Evolutionary conservation across 1,140 invertebrate genomes (phyloP), one percentile per base, ranked within the genome.

Genomic region (Drosophila simulans): DNA sequence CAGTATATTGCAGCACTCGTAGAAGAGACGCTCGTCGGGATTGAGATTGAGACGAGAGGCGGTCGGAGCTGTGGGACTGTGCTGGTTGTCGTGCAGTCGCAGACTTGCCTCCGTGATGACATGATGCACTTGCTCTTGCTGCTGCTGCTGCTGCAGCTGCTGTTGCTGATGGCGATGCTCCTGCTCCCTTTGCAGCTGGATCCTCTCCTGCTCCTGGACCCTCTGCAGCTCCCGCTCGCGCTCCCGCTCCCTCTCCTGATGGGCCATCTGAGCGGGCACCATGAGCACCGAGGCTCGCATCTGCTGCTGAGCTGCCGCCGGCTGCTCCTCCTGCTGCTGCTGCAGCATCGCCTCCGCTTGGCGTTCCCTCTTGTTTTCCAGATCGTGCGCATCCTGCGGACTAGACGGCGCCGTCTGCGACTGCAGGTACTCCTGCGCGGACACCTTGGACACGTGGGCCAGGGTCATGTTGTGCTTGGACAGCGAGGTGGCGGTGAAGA

Each of bases 401-500:
- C 75, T 78, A 12, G 56, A 71, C 0, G 77, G 77, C 8, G 83
- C 73, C 15, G 82, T 88, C 55, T 88, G 78, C 5, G 86, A 89
- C 37, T 91, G 91, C 65, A 92, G 73, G 39, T 93, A 93, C 80
- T 94, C 93, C 49, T 93, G 72, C 70, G 93, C 93, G 0, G 93
- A 94, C 12, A 94, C 58, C 79, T 93, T 93, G 11, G 93, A 93
- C 37, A 94, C 93, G 35, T 94, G 93, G 0, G 93, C 93, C 53
- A 94, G 70, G 5, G 93, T 94, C 71, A 92, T 91, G 78, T 92
- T 93, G 70, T 94, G 93, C 69, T 93, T 94, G 27, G 88, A 70
- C 48, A 94, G 80, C 40, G 92, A 93, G 5, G 93, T 92, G 12
- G 86, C 54, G 10, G 92, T 86, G 25, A 89, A 91, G 78, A 94